Evolutionary conservation across 2,888 invertebrate species (phyloP).

Genomic region (Sinodicranocentrus sp.): DNA sequence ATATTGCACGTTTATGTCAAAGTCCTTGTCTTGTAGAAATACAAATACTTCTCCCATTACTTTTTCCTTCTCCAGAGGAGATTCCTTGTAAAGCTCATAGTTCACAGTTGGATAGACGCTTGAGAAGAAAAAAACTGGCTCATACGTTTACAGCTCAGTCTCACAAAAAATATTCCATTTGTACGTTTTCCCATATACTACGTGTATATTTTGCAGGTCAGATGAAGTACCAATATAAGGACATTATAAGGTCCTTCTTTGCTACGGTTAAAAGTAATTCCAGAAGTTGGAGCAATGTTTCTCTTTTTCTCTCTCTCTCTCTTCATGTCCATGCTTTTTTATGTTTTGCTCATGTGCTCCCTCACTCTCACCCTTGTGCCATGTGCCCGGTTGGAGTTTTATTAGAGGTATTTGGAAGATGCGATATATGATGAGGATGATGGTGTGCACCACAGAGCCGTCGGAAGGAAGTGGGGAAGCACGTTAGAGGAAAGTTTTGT

Average conservation of each 20-base stretch:
- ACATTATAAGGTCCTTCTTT: constrained; percentile 30
- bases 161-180: not conserved
- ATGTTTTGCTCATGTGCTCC: not conserved
- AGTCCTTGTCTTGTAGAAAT: constrained; percentile 44
- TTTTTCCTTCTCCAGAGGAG: constrained; percentile 37
- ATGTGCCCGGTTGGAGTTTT: constrained; percentile 25
- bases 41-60: constrained; percentile 41
- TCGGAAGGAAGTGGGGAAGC: constrained; percentile 65
- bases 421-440: constrained; percentile 1
- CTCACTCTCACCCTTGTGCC: not conserved
- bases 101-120: constrained; percentile 60
- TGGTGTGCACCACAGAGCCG: constrained; percentile 28
- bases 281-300: constrained; percentile 34
- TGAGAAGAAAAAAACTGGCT: constrained; percentile 13
- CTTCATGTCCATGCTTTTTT: not conserved
- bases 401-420: not conserved
- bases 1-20: constrained; percentile 67
- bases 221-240: constrained; percentile 52
- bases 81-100: constrained; percentile 49
- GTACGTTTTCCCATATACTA: constrained; percentile 21
- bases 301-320: constrained; percentile 30
- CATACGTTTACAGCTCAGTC: constrained; percentile 10
- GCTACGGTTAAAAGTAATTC: constrained; percentile 43
- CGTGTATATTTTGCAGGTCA: constrained; percentile 52
- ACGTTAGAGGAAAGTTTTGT: constrained; percentile 61